Conservation (phyloP, 2,888 invertebrate species). For the Hypolimnas misippus region DNA sequence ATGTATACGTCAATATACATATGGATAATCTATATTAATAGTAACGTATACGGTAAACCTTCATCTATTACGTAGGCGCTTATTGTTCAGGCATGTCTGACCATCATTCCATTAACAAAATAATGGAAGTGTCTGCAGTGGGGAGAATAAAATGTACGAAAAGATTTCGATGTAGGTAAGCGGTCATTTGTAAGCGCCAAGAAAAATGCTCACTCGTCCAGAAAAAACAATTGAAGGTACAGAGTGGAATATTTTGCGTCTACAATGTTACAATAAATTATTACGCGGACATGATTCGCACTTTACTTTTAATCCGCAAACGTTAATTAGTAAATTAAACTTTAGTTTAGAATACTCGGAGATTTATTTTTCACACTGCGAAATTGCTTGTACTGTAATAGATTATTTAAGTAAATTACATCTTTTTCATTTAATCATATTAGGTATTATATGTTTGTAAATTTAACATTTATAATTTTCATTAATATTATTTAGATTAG, state of each 20-base stretch:
- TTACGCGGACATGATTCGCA: background rate
- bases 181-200: constrained; percentile 79
- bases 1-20: background rate
- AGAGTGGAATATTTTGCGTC: constrained; percentile 21
- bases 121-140: constrained; percentile 73
- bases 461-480: too few species aligned
- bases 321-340: background rate
- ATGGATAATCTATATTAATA: constrained; percentile 2
- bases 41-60: constrained; percentile 15
- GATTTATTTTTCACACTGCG: too few species aligned
- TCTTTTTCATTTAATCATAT: too few species aligned
- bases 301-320: too few species aligned
- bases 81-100: constrained; percentile 70
- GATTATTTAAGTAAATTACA: too few species aligned
- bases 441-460: too few species aligned
- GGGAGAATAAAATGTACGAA: constrained; percentile 71
- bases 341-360: too few species aligned
- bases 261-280: background rate
- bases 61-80: constrained; percentile 52
- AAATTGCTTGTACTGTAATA: too few species aligned
- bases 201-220: constrained; percentile 76
- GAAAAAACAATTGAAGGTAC: constrained; percentile 57
- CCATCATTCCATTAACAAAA: constrained; percentile 76
- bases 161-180: constrained; percentile 73
- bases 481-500: too few species aligned